Evolutionary conservation across 2,888 invertebrate species (phyloP), one percentile per base, ranked within the genome.

Genomic region (Zele albiditarsus): DNA sequence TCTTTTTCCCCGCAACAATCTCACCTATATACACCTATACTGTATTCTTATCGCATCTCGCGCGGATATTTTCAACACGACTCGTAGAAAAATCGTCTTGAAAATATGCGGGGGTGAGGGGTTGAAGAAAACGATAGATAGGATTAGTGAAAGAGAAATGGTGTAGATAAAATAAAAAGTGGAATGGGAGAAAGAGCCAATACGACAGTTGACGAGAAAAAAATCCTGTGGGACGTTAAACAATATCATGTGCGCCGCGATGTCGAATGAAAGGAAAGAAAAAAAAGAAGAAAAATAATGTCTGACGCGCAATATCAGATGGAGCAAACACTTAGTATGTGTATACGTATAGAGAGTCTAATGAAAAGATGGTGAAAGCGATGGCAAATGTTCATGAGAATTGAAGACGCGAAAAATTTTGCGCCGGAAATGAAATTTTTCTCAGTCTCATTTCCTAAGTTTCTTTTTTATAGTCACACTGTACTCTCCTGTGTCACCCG

Each of bases 351-450:
- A 60, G 33, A 62, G 53, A 42, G 27, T 65, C 31, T 67, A 73
- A 73, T 73, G 73, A 73, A 73, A 58, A 46, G 58, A 66, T 60
- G 20, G 67, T 53, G n/a, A 38, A 58, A 58, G 42, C 42, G 67
- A 67, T 73, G 66, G 65, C 42, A n/a, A n/a, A n/a, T n/a, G 33
- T 53, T 66, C 49, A 25, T 69, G 69, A 27, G 70, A 71, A 71
- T 49, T 33, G 69, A 69, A 16, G 16, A 49, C 16, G 53, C 16
- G 65, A 28, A 28, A 53, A 65, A 65, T 57, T 63, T 25, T 53
- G 38, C 23, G 20, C 20, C 42, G 67, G 65, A 73, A 58, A 73
- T 73, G 73, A 73, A 73, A 67, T 67, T 73, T 73, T 49, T 33
- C 38, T 28, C 25, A 38, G 33, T 58, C 16, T 25, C 28, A 8